Evolutionary conservation across 53 echinoderm and acorn worm species (phyloP), one percentile per base, ranked within the genome.

Genomic region (Pentamera pediparva): DNA sequence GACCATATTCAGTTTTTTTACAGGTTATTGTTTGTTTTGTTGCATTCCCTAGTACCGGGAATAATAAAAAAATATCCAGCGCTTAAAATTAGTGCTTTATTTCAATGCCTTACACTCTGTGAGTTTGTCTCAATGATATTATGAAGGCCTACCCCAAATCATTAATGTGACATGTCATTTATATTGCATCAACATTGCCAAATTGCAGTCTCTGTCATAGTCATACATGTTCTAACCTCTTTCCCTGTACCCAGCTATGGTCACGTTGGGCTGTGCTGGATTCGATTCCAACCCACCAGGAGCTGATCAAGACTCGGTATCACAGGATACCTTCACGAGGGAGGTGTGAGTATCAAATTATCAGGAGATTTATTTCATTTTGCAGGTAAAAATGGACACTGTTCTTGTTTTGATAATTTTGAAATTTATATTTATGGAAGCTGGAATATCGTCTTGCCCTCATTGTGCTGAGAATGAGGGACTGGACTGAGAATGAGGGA

Each of bases 251-350:
- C 18, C 82, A 94, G 94, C 90, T 34, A 82, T 81, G 73, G 38
- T 62, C 37, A 91, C 96, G 18, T 62, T 94, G 57, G 94, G 94
- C 3, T 89, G 89, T 70, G 71, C 74, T 13, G 70, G 62, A 62
- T 82, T 82, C 79, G 83, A 95, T 65, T 56, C 72, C 6, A 81
- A 49, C 9, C 96, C 96, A 2, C 75, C 83, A 39, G 91, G 91
- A 24, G 78, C 76, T 34, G 96, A 91, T 1, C 37, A 39, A 1
- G 88, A 91, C 41, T 75, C 57, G 25, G 86, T 96, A 33, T 88
- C 96, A 24, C 85, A 77, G 47, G 96, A 96, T 4, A 82, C 88
- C 43, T 91, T 91, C 74, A 61, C 85, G 58, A 91, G 96, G 83
- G 96, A 96, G 88, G 88, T 88, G 96, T 96, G 77, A 91, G 96